Evolutionary conservation across 2,797 vertebrate species (phyloP).

Genomic region (Masticophis lateralis): DNA sequence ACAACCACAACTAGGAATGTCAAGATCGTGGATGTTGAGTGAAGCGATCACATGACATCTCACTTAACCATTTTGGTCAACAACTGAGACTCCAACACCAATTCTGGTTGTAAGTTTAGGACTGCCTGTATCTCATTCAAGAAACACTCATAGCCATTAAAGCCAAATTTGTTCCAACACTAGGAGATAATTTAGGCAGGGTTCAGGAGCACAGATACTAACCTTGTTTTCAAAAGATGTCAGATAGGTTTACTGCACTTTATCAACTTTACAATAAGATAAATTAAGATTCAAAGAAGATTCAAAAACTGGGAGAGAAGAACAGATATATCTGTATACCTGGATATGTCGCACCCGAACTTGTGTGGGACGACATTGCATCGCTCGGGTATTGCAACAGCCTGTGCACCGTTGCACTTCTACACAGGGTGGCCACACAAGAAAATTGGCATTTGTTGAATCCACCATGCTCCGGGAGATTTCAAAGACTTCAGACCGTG

Average conservation of each 20-base stretch:
- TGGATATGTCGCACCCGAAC: conserved; percentile 81
- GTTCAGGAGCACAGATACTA: not conserved
- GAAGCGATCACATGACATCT: no score
- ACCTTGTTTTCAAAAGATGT: not conserved
- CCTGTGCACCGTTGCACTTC: conserved; percentile 96
- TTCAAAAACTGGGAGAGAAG: not conserved
- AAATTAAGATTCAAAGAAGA: not conserved
- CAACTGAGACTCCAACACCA: not conserved
- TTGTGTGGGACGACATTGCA: conserved; percentile 80
- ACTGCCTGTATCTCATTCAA: not conserved
- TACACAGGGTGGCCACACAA: conserved; percentile 89
- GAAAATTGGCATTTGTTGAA: conserved; percentile 86
- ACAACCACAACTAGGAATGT: no score
- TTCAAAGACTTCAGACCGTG: conserved; percentile 87
- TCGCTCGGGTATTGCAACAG: conserved; percentile 82
- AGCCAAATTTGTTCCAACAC: not conserved
- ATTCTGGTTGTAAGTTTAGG: not conserved
- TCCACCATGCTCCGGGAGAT: conserved; percentile 88
- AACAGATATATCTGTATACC: conserved; percentile 65
- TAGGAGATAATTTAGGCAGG: not conserved
- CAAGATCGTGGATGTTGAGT: no score
- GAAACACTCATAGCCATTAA: not conserved
- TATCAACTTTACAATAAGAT: not conserved
- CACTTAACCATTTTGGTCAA: not conserved
- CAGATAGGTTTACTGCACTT: not conserved